A percentile compares a stretch with the other conserved stretches of the same genome.
Conservation (phyloP, 1,140 invertebrate genomes). For the Euwallacea similis region DNA sequence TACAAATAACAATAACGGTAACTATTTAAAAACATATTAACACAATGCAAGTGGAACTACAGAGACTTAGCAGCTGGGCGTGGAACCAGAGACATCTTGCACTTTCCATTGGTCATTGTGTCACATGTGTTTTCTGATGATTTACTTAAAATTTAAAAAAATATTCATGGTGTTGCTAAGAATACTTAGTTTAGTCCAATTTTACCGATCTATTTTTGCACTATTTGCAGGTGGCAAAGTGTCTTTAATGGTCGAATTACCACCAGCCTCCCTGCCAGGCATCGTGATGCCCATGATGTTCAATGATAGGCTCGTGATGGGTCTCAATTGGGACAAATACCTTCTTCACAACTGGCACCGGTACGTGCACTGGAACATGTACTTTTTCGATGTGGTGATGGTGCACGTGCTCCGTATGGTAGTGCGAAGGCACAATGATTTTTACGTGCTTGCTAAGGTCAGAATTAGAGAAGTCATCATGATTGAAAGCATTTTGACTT, state of each 20-base stretch:
- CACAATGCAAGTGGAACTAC: too few relatives aligned
- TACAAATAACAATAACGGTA: too few relatives aligned
- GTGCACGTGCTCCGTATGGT: slow-evolving; percentile 68
- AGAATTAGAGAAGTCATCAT: not conserved
- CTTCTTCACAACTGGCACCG: slow-evolving; percentile 55
- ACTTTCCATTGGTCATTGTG: too few relatives aligned
- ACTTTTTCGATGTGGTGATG: slow-evolving; percentile 66
- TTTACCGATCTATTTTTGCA: too few relatives aligned
- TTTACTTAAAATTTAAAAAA: too few relatives aligned
- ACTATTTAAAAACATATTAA: too few relatives aligned
- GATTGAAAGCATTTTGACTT: not conserved
- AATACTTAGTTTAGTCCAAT: too few relatives aligned
- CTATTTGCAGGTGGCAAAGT: too few relatives aligned
- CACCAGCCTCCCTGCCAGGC: slow-evolving; percentile 46
- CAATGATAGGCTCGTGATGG: slow-evolving; percentile 37
- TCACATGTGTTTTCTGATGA: too few relatives aligned
- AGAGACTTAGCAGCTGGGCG: too few relatives aligned
- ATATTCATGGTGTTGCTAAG: too few relatives aligned
- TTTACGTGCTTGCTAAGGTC: slow-evolving; percentile 61
- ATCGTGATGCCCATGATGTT: slow-evolving; percentile 28
- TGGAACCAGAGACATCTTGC: too few relatives aligned
- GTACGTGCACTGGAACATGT: slow-evolving; percentile 49
- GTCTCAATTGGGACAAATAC: slow-evolving; percentile 48
- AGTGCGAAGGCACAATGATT: slow-evolving; percentile 65
- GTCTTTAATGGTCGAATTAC: slow-evolving; percentile 28